These are phyloP conservation scores for Cryptophagus acutangulus DNA, from an alignment of 2,888 invertebrate genomes.

Conservation along the genomic window DNA sequence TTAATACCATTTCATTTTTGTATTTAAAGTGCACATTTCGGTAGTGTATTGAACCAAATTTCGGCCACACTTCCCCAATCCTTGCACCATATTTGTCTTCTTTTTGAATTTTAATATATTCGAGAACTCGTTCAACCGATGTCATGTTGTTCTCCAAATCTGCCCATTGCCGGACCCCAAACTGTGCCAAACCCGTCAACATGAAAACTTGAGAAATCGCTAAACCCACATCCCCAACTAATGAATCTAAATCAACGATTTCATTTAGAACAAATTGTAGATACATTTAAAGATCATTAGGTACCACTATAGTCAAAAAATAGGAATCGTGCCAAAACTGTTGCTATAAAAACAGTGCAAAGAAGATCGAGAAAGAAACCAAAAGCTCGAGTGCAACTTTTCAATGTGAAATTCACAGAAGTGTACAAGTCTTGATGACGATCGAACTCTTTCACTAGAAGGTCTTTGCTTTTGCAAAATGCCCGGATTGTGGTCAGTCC, in stretches of 20 bases:
- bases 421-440: conserved; percentile 39
- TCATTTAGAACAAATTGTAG: no score
- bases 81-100: conserved; percentile 36
- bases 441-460: conserved; percentile 37
- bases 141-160: conserved; percentile 70
- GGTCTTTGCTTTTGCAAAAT: conserved; percentile 30
- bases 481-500: conserved; percentile 41
- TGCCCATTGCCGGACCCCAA: conserved; percentile 74
- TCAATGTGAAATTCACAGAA: conserved; percentile 36
- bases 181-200: conserved; percentile 62
- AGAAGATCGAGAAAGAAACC: conserved; percentile 36
- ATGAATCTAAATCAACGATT: conserved; percentile 26
- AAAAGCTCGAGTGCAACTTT: conserved; percentile 35
- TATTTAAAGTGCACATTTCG: conserved; percentile 63
- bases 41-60: conserved; percentile 54
- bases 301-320: conserved; percentile 7
- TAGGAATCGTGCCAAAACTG: conserved; percentile 22
- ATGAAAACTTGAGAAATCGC: conserved; percentile 77
- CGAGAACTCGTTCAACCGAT: conserved; percentile 71
- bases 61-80: conserved; percentile 53
- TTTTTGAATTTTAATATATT: conserved; percentile 45
- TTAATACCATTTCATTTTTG: conserved; percentile 60
- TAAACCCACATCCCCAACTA: conserved; percentile 60
- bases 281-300: not conserved
- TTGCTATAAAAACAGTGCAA: conserved; percentile 28